Percentiles rank a stretch among this genome's conserved stretches.
phyloP scores from a whole-genome alignment of 1,140 invertebrate genomes.

The Drosophila varians region DNA sequence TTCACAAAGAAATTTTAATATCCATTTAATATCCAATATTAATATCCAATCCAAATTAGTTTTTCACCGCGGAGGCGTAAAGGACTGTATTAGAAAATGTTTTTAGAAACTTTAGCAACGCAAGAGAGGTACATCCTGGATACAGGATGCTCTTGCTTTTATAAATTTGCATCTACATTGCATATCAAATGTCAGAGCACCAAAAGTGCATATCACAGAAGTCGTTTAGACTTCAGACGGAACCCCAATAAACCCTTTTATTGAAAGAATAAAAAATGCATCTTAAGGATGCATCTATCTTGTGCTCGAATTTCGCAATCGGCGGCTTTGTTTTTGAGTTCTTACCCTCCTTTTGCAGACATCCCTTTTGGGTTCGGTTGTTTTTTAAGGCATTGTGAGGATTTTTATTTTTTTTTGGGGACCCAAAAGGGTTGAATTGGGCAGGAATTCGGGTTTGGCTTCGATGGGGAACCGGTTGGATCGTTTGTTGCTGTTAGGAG shows the following conservation, averaged over 20 bases:
- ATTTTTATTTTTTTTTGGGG: conserved; percentile 10
- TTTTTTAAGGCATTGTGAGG: conserved; percentile 44
- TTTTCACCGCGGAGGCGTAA: too few species aligned
- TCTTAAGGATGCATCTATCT: conserved; percentile 57
- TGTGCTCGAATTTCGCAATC: conserved; percentile 65
- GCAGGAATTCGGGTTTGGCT: conserved; percentile 62
- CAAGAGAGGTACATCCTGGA: background rate
- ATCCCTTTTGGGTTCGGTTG: conserved; percentile 9
- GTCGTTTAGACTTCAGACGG: too few species aligned
- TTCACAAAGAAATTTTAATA: too few species aligned
- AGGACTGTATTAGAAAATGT: too few species aligned
- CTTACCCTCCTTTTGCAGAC: conserved; percentile 49
- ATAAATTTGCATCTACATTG: background rate
- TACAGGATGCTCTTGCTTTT: background rate
- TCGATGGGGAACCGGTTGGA: conserved; percentile 38
- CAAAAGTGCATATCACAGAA: conserved; percentile 58
- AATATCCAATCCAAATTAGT: too few species aligned
- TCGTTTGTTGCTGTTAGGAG: conserved; percentile 65
- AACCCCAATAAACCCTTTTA: background rate
- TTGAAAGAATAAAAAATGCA: conserved; percentile 55
- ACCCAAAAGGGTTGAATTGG: conserved; percentile 51
- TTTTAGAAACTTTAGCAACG: too few species aligned
- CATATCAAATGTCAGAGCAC: conserved; percentile 67
- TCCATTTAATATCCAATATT: too few species aligned
- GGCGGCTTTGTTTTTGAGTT: conserved; percentile 54